Evolutionary conservation across 2,113 vertebrate genomes (phyloP).

Genomic region (Gobio gobio): DNA sequence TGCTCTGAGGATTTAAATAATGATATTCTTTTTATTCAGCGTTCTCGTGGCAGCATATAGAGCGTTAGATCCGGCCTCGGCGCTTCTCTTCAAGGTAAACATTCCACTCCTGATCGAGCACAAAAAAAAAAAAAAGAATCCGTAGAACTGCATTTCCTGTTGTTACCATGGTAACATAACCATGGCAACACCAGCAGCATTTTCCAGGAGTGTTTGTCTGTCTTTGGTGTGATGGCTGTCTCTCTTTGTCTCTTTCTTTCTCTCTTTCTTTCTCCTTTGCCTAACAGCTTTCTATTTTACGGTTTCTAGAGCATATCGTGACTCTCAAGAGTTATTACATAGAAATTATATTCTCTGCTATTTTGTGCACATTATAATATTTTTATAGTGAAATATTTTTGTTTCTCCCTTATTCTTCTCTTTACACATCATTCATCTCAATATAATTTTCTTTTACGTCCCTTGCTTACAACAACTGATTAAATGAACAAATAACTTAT

Average conservation of each 20-base stretch:
- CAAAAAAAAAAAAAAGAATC: constrained; percentile 37
- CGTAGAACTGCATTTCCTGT: constrained; percentile 57
- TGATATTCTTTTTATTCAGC: constrained; percentile 36
- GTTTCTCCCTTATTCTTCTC: neutral
- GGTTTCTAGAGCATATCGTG: constrained; percentile 3
- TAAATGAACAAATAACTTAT: neutral
- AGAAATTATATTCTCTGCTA: neutral
- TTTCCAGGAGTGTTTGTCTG: constrained; percentile 52
- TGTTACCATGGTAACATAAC: constrained; percentile 59
- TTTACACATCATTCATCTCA: neutral
- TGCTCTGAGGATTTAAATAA: constrained; percentile 41
- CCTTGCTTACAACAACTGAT: neutral
- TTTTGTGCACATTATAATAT: neutral
- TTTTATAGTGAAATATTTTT: neutral
- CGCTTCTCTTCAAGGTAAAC: constrained; percentile 53
- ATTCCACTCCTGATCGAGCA: constrained; percentile 37
- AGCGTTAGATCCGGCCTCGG: constrained; percentile 37
- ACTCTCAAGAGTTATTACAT: neutral
- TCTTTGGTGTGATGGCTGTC: constrained; percentile 53
- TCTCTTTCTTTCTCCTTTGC: constrained; percentile 37
- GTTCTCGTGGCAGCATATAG: constrained; percentile 30
- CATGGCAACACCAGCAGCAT: constrained; percentile 57
- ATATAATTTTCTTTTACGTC: neutral
- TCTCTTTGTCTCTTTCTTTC: constrained; percentile 48
- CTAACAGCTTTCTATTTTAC: neutral